Conservation (phyloP, 2,797 vertebrate species). For the Diglossa cyanea region DNA sequence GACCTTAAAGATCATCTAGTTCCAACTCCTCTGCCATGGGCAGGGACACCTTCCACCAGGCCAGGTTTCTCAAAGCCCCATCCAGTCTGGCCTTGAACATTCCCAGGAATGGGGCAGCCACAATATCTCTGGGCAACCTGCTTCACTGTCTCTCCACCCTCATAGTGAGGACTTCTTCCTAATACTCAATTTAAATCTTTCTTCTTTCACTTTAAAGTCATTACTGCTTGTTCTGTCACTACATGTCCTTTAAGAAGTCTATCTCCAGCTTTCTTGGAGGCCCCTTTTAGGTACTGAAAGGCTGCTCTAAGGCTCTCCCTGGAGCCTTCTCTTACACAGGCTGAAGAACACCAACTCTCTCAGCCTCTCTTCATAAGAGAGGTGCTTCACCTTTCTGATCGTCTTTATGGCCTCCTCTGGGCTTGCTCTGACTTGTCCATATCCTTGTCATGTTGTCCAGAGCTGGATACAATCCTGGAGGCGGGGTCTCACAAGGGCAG, state of each 20-base stretch:
- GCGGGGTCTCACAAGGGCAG: neutral
- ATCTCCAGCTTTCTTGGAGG: neutral
- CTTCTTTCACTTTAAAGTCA: neutral
- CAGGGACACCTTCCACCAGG: neutral
- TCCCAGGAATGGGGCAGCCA: neutral
- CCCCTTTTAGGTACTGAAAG: neutral
- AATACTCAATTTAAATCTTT: neutral
- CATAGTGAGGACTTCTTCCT: neutral
- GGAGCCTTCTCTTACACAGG: neutral
- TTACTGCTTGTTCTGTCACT: neutral
- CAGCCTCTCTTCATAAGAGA: neutral
- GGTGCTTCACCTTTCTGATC: neutral
- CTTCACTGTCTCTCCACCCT: neutral
- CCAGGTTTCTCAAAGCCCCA: neutral
- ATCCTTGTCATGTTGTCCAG: neutral
- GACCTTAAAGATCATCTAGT: neutral
- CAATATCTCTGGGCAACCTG: neutral
- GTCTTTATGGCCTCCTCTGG: neutral
- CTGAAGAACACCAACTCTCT: neutral
- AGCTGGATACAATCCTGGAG: neutral
- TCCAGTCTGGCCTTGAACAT: neutral
- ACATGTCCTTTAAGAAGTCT: neutral
- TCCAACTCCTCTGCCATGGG: neutral
- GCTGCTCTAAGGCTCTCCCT: neutral
- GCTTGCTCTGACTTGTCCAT: too few relatives aligned